Conservation (phyloP, 2,113 vertebrate species). For the Albula goreensis region DNA sequence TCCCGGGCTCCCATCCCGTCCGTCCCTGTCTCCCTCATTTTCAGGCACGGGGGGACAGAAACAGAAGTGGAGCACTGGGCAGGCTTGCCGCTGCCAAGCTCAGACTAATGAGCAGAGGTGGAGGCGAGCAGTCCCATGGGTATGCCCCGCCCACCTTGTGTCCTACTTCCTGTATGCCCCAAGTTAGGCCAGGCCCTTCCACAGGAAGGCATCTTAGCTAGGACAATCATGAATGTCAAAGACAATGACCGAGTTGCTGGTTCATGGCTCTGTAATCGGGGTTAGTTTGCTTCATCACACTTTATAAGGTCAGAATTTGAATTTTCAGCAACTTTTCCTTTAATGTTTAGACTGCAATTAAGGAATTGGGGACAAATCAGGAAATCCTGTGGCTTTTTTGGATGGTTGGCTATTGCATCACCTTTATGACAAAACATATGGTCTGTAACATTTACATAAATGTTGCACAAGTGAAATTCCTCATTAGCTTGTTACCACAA, state of each 20-base stretch:
- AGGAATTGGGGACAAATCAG: too few species aligned
- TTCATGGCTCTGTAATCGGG: neutral
- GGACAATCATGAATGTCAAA: neutral
- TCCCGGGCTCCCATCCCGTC: neutral
- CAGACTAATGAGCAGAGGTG: neutral
- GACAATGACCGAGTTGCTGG: neutral
- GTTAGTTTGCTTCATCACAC: neutral
- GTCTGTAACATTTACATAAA: too few species aligned
- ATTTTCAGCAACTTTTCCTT: too few species aligned
- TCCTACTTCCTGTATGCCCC: neutral
- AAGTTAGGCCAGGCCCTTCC: neutral
- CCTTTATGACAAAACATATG: too few species aligned
- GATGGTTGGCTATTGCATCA: too few species aligned
- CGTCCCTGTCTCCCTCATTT: too few species aligned
- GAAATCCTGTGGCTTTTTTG: too few species aligned
- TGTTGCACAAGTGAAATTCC: too few species aligned
- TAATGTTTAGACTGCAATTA: too few species aligned
- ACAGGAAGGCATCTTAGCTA: neutral
- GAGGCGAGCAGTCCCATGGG: neutral
- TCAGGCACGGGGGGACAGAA: neutral
- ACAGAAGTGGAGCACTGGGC: neutral
- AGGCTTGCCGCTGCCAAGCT: neutral
- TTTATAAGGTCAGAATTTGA: neutral
- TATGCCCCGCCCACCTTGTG: too few species aligned
- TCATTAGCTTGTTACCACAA: too few species aligned